Base-by-base conservation (phyloP, 2,888 invertebrate species). In the Mactromeris polynyma region DNA sequence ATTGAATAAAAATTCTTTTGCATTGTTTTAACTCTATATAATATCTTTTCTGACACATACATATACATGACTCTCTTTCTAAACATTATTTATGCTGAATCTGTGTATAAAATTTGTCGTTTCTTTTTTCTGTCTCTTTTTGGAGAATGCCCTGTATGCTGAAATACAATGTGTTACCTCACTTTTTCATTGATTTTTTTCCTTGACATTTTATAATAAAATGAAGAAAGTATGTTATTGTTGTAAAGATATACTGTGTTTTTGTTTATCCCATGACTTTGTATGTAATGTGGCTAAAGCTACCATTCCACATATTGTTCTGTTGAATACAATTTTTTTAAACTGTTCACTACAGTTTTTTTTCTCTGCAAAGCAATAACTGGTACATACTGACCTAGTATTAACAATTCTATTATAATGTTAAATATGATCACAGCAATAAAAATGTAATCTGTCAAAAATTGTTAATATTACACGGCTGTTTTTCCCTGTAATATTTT, bases 211-310 rank as follows among this genome's bases (percentile, higher is more conserved):
- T 73, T 73, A 33, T 46, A 81, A 81, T 40, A 81, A 81, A 81
- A 81, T 36, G 73, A 73, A 33, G 73, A 33, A 73, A 73, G 36
- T 73, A 33, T 73, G 36, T 73, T 73, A 33, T 33, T 73, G 73
- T 73, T 73, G 73, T 73, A 33, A 26, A 33, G 17, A 19, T 36
- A 36, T 73, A 19, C 36, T 11, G 33, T 73, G 73, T 36, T 80
- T 88, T 81, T 88, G 38, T 36, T 77, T 73, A 84, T 81, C 86
- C 88, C 86, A 90, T 90, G 90, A 90, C 88, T 86, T 46, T 86
- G 82, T 54, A 82, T 2, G 6, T 90, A 87, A 81, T 79, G 88
- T 73, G 36, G 73, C 73, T 81, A 83, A 38, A 33, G 46, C 69
- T 88, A 84, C 83, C 90, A 90, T 90, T 90, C 87, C 90, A 90